Evolutionary conservation across 2,888 invertebrate genomes (phyloP).

Genomic region (Netelia melanura): DNA sequence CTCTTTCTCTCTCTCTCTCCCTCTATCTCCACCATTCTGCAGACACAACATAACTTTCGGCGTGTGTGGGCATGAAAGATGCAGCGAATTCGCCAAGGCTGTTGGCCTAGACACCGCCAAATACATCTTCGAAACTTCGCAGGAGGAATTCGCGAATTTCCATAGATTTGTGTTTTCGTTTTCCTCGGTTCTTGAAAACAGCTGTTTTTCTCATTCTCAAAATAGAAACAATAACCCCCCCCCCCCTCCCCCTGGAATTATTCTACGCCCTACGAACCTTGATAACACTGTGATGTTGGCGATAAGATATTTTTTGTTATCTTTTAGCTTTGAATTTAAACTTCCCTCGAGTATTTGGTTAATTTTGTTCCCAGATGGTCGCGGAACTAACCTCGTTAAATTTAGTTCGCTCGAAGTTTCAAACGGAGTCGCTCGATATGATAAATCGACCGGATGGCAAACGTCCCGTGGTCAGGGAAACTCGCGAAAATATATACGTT

Average conservation of each 20-base stretch:
- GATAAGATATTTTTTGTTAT: too few species aligned
- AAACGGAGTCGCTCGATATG: slow-evolving; percentile 35
- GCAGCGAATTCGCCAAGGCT: slow-evolving; percentile 40
- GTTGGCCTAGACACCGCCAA: slow-evolving; percentile 63
- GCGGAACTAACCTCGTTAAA: slow-evolving; percentile 20
- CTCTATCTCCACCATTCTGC: slow-evolving; percentile 4
- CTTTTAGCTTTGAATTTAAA: neutral
- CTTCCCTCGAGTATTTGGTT: neutral
- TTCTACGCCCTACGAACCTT: too few species aligned
- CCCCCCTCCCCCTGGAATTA: neutral
- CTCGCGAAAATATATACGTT: neutral
- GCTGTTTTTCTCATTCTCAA: slow-evolving; percentile 43
- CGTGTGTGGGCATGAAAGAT: slow-evolving; percentile 46
- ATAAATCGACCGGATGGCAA: slow-evolving; percentile 65
- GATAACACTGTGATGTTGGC: too few species aligned
- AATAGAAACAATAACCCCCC: slow-evolving; percentile 21
- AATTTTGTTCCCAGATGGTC: neutral
- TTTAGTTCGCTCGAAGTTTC: slow-evolving; percentile 21
- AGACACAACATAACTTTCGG: slow-evolving; percentile 56
- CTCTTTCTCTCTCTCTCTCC: neutral
- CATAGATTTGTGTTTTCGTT: slow-evolving; percentile 21
- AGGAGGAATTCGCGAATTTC: slow-evolving; percentile 32
- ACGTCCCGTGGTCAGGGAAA: slow-evolving; percentile 54
- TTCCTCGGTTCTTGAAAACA: slow-evolving; percentile 33
- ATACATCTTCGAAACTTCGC: slow-evolving; percentile 40